Conservation (phyloP, 2,888 invertebrate genomes). For the Cheilosia soror region DNA sequence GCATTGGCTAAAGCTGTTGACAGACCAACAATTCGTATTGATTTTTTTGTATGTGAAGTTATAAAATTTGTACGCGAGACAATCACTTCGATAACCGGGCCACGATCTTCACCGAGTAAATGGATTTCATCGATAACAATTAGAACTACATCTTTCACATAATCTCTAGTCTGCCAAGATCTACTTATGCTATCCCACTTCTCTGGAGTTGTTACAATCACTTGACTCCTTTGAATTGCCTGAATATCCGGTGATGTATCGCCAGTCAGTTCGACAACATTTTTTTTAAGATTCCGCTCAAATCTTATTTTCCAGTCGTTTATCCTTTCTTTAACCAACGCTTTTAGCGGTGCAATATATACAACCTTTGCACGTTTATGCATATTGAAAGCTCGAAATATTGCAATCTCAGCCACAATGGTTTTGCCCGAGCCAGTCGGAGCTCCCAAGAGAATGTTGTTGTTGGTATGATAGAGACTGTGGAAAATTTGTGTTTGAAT, state of each 20-base stretch:
- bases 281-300: constrained; percentile 89
- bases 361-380: constrained; percentile 94
- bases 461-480: constrained; percentile 96
- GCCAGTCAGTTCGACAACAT: constrained; percentile 98
- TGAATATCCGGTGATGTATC: constrained; percentile 93
- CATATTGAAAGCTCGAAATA: constrained; percentile 94
- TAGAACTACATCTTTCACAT: constrained; percentile 95
- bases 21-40: constrained; percentile 95
- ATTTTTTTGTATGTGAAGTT: constrained; percentile 92
- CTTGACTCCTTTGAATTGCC: constrained; percentile 92
- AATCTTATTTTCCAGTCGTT: constrained; percentile 96
- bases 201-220: constrained; percentile 99
- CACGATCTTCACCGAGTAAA: constrained; percentile 94
- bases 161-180: constrained; percentile 98
- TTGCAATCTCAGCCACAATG: constrained; percentile 98
- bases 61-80: constrained; percentile 99
- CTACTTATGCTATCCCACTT: constrained; percentile 99
- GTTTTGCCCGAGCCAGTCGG: constrained; percentile 96
- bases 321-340: constrained; percentile 97
- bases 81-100: constrained; percentile 97
- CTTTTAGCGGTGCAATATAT: constrained; percentile 99
- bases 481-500: constrained; percentile 99
- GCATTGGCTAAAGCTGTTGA: constrained; percentile 99
- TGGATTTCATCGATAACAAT: constrained; percentile 99
- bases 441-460: constrained; percentile 96